These are phyloP conservation scores for Prenolepis imparis DNA, from an alignment of 2,888 invertebrate genomes.

Conservation along the genomic window DNA sequence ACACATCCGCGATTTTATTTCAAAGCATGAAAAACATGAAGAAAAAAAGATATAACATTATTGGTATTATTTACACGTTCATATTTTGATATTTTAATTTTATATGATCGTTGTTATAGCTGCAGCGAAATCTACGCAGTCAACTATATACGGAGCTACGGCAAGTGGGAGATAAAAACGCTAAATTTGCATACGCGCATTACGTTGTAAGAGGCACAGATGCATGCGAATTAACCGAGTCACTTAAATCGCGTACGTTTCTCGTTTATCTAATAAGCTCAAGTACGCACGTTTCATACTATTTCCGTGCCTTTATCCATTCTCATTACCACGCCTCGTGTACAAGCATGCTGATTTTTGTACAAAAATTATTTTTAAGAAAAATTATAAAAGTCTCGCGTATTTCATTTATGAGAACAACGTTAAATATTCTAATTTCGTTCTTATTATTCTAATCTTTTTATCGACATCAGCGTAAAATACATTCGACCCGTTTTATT, in stretches of 20 bases:
- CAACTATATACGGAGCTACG: slow-evolving; percentile 10
- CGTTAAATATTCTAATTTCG: neutral
- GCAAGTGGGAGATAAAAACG: slow-evolving; percentile 23
- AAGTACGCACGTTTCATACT: slow-evolving; percentile 50
- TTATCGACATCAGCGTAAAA: neutral
- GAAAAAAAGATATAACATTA: neutral
- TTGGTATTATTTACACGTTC: neutral
- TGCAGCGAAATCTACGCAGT: neutral
- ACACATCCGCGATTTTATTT: neutral
- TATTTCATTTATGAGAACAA: neutral
- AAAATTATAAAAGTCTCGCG: neutral
- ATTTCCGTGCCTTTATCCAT: slow-evolving; percentile 29
- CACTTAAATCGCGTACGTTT: slow-evolving; percentile 54
- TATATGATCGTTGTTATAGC: neutral
- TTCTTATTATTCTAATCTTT: neutral
- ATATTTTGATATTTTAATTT: neutral
- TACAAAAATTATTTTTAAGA: neutral
- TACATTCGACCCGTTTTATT: neutral
- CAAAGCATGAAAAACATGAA: neutral
- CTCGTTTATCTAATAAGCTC: slow-evolving; percentile 63
- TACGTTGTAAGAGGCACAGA: slow-evolving; percentile 17
- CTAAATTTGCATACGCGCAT: slow-evolving; percentile 43
- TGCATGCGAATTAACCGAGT: slow-evolving; percentile 43
- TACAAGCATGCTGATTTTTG: neutral
- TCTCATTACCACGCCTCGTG: slow-evolving; percentile 25